A percentile compares a stretch with the other conserved stretches of the same genome.
Evolutionary conservation across 2,113 vertebrate genomes (phyloP).

Genomic region (Gobius niger): DNA sequence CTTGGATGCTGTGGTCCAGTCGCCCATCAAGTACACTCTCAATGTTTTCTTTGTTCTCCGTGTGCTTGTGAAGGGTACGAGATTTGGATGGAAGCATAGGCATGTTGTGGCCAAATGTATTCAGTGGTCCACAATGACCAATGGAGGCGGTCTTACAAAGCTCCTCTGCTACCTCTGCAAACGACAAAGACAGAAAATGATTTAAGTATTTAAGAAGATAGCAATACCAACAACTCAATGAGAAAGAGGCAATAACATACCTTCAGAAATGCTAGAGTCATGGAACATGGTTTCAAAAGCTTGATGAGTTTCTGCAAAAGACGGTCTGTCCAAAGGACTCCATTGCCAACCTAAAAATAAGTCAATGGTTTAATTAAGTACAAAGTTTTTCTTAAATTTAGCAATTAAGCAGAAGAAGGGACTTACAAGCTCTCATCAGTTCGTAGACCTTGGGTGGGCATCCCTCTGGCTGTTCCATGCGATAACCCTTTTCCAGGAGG

Average conservation of each 20-base stretch:
- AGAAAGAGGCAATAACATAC: constrained; percentile 60
- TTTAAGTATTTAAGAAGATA: background rate
- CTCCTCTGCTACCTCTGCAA: constrained; percentile 93
- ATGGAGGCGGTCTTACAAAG: constrained; percentile 89
- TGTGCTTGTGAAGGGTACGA: constrained; percentile 88
- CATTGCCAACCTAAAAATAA: constrained; percentile 90
- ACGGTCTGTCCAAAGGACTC: constrained; percentile 92
- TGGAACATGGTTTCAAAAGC: constrained; percentile 99
- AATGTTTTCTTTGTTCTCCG: constrained; percentile 97
- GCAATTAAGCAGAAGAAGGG: background rate
- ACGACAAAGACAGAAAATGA: background rate
- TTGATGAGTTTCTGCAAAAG: constrained; percentile 96
- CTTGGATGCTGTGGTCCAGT: constrained; percentile 63
- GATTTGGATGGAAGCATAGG: constrained; percentile 93
- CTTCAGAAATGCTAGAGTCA: constrained; percentile 97
- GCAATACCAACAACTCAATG: background rate
- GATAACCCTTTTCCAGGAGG: constrained; percentile 96
- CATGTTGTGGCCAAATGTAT: constrained; percentile 80
- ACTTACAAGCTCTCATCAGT: constrained; percentile 99
- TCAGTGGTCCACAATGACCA: constrained; percentile 81
- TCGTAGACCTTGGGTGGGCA: constrained; percentile 98
- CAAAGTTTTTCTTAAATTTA: background rate
- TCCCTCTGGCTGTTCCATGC: constrained; percentile 98
- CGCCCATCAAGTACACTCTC: constrained; percentile 84
- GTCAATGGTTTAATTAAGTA: background rate